Base-by-base conservation (phyloP, 2,113 vertebrate genomes). In the Oriolus oriolus region DNA sequence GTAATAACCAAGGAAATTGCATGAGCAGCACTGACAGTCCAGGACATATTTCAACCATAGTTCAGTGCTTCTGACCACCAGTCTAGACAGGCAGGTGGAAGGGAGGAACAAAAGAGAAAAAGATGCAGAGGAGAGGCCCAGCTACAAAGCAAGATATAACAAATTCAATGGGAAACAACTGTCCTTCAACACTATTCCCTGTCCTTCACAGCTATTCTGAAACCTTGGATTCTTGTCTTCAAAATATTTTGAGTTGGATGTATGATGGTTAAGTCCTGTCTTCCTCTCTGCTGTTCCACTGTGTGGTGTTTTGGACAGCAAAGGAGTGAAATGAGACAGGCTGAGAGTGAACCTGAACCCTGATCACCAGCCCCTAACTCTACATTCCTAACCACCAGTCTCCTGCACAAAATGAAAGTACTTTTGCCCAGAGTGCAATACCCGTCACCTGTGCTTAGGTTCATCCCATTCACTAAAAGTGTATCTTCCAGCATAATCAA, bases 21-120 rank as follows among this genome's bases (percentile, higher is more conserved):
- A 69, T 13, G 37, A 57, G 45, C 45, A 70, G 11, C 31, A n/a
- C 10, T 57, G 26, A n/a, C n/a, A 74, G 45, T 41, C 8, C 18
- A 30, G 35, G 21, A 26, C 10, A 33, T 15, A 3, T 47, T 76
- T 88, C 23, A 75, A 3, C 20, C 1, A 0, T 2, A 52, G 16
- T 60, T 22, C 42, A 52, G 18, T 64, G 22, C 5, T 79, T 10
- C 33, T 82, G 52, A 47, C 20, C 47, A 75, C 24, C 33, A 47
- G 52, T 26, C 35, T 22, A 22, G 56, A 21, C 9, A 70, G 42
- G 12, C 18, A 73, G 63, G 35, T 45, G 54, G 27, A 73, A 80
- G 26, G 10, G 15, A 76, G 17, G 16, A 41, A 16, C 9, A 53
- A 69, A 56, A 42, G 9, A 75, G 44, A 66, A n/a, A 41, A 54